Evolutionary conservation across 2,113 vertebrate species (phyloP).

Genomic region (Plestiodon gilberti): DNA sequence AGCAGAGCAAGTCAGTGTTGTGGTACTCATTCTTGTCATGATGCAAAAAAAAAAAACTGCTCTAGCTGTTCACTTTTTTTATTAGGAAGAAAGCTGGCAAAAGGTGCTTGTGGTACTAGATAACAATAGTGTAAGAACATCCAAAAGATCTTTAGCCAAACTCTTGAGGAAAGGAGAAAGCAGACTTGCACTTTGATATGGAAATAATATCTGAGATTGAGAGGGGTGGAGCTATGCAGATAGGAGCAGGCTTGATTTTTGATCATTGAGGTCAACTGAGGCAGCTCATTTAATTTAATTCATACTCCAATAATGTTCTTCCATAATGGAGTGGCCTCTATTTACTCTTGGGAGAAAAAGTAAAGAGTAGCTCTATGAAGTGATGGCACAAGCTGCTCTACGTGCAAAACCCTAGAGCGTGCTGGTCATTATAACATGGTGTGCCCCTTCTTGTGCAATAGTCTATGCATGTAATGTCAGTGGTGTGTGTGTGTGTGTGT

Average conservation of each 20-base stretch:
- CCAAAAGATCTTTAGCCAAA: neutral
- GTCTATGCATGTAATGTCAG: neutral
- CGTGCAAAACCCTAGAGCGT: too few species aligned
- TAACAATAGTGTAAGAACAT: neutral
- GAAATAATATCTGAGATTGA: neutral
- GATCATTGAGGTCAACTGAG: neutral
- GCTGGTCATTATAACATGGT: too few species aligned
- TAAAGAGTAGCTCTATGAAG: neutral
- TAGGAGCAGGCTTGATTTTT: neutral
- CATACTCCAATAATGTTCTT: neutral
- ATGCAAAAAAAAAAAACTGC: neutral
- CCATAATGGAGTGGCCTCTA: neutral
- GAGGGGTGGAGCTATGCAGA: neutral
- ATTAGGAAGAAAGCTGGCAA: neutral
- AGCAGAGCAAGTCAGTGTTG: neutral
- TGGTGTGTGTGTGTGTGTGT: too few species aligned
- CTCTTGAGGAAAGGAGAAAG: too few species aligned
- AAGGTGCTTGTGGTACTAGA: neutral
- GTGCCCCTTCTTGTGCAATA: too few species aligned
- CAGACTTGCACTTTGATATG: neutral
- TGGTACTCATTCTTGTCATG: neutral
- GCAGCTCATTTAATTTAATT: too few species aligned
- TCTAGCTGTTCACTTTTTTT: neutral
- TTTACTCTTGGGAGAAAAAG: neutral
- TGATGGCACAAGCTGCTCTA: neutral